Base-by-base conservation (phyloP, 2,113 vertebrate species). In the Lepisosteus oculatus region DNA sequence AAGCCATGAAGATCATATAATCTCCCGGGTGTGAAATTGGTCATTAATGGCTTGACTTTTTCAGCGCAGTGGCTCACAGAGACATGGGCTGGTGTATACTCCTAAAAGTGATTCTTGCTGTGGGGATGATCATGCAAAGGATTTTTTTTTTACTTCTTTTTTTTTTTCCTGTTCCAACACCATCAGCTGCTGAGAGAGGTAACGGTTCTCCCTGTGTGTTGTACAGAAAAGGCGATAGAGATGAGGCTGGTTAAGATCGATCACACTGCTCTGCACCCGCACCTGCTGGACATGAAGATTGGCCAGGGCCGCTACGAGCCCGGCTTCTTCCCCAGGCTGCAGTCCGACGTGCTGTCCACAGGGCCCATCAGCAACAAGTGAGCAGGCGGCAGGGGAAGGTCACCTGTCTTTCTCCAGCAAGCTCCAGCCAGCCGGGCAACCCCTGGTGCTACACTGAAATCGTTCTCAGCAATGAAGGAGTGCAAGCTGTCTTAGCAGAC, bases 241-340 rank as follows among this genome's bases (percentile, higher is more conserved):
- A 86, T 95, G 85, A 92, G 97, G 61, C 88, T 99, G 59, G 80
- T 90, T 71, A 99, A 99, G 93, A 99, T 99, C 45, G 97, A 99
- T 83, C 97, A 99, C 85, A 97, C 95, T 13, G 97, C 97, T 6
- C 85, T 99, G 76, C 97, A 98, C 71, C 96, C 97, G 4, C 97
- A 99, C 81, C 90, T 99, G 74, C 87, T 99, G 86, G 97, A 99
- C 84, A 99, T 99, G 97, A 98, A 97, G 92, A 99, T 99, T 29
- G 97, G 97, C 61, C 97, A 99, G 89, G 97, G 97, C 2, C 98
- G 98, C 72, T 99, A 99, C 0, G 95, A 99, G 79, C 95, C 94
- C 13, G 97, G 97, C 69, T 99, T 99, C 89, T 99, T 99, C 84
- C 97, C 97, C 44, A 94, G 92, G 29, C 91, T 99, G 68, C 96